Conservation (phyloP, 2,888 invertebrate genomes). For the Eupelmus urozonus region DNA sequence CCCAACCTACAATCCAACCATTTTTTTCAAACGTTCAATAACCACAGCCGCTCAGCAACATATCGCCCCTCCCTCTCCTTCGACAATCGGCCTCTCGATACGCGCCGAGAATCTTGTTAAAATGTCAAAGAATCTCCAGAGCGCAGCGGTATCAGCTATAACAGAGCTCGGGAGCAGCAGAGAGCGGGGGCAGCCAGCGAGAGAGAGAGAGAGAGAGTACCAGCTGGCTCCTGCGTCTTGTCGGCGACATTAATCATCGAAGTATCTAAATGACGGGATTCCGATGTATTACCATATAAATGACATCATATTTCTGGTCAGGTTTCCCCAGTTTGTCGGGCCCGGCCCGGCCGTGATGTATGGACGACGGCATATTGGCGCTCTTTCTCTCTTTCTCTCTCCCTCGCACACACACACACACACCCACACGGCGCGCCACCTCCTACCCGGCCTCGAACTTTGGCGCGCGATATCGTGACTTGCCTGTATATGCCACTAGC, state of each 20-base stretch:
- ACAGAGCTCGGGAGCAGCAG: not conserved
- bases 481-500: too few relatives aligned
- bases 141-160: not conserved
- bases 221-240: conserved; percentile 70
- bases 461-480: conserved; percentile 57
- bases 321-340: conserved; percentile 76
- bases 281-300: conserved; percentile 78
- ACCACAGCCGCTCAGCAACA: too few relatives aligned
- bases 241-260: conserved; percentile 77
- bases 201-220: conserved; percentile 15
- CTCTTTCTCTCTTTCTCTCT: too few relatives aligned
- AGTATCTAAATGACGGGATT: conserved; percentile 78
- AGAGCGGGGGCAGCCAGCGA: conserved; percentile 12
- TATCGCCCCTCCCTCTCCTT: too few relatives aligned
- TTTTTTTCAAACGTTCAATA: too few relatives aligned
- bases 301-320: conserved; percentile 78
- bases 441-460: conserved; percentile 61
- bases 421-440: conserved; percentile 47
- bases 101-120: conserved; percentile 52
- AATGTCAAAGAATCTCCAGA: conserved; percentile 45
- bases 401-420: conserved; percentile 61
- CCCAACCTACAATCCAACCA: too few relatives aligned
- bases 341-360: conserved; percentile 73
- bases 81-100: not conserved
- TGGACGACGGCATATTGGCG: conserved; percentile 77